These are phyloP conservation scores for Dryas iulia DNA, from an alignment of 1,140 invertebrate genomes.

Conservation along the genomic window DNA sequence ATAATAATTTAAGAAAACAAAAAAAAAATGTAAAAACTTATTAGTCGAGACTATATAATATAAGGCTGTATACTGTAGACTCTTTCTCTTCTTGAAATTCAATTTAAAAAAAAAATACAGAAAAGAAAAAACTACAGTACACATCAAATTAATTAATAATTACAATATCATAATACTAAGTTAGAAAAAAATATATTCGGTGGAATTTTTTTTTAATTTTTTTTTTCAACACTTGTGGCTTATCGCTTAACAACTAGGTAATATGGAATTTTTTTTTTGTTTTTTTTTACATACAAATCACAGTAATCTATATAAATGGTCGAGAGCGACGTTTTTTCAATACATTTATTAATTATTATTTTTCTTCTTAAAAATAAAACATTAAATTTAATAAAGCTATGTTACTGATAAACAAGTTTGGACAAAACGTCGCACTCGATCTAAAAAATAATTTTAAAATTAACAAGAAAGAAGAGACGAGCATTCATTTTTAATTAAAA, in stretches of 20 bases:
- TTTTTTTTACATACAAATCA: constrained; percentile 34
- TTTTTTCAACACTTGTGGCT: constrained; percentile 15
- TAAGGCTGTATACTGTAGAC: neutral
- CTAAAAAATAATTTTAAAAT: constrained; percentile 10
- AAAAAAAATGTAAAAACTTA: neutral
- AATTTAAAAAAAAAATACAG: constrained; percentile 11
- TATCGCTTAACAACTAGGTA: constrained; percentile 19
- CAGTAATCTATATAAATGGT: constrained; percentile 22
- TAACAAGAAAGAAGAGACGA: constrained; percentile 14
- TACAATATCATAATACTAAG: constrained; percentile 20
- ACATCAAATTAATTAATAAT: constrained; percentile 13
- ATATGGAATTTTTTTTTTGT: constrained; percentile 33
- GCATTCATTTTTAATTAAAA: neutral
- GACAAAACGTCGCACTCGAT: constrained; percentile 27
- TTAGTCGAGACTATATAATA: constrained; percentile 1
- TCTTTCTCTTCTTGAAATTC: neutral
- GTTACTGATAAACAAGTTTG: constrained; percentile 23
- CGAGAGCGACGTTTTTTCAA: constrained; percentile 14
- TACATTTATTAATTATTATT: constrained; percentile 11
- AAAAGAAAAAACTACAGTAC: constrained; percentile 10
- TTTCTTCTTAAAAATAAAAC: constrained; percentile 20
- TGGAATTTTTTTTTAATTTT: constrained; percentile 26
- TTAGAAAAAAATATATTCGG: constrained; percentile 25
- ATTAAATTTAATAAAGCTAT: constrained; percentile 30
- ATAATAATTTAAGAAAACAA: constrained; percentile 7